A percentile compares a stretch with the other conserved stretches of the same genome.
Evolutionary conservation across 2,113 vertebrate genomes (phyloP).

Genomic region (Ctenodactylus gundi): DNA sequence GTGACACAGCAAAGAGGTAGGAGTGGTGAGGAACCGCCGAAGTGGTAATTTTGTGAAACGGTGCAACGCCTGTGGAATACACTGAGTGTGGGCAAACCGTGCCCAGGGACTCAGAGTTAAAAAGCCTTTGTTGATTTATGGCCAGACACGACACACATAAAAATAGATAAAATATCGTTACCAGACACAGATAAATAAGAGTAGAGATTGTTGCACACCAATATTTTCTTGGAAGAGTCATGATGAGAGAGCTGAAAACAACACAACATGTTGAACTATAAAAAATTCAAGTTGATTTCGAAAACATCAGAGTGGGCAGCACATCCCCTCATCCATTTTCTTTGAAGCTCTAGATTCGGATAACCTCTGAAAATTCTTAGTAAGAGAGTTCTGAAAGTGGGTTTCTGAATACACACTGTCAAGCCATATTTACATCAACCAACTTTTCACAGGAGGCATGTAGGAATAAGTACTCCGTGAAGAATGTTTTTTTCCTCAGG

Average conservation of each 20-base stretch:
- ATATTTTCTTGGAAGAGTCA: slow-evolving; percentile 38
- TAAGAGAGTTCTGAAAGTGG: neutral
- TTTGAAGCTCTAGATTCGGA: neutral
- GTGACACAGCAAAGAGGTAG: neutral
- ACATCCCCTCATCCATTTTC: neutral
- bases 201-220: neutral
- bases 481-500: neutral
- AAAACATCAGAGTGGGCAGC: neutral
- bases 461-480: neutral
- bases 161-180: slow-evolving; percentile 42
- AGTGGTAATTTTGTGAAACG: slow-evolving; percentile 15
- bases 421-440: neutral
- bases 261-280: slow-evolving; percentile 26
- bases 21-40: neutral
- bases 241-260: slow-evolving; percentile 41
- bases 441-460: neutral
- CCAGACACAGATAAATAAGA: slow-evolving; percentile 59
- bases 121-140: slow-evolving; percentile 44
- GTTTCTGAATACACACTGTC: neutral
- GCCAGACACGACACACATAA: neutral
- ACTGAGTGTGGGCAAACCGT: neutral
- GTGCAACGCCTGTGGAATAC: slow-evolving; percentile 54
- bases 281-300: slow-evolving; percentile 36
- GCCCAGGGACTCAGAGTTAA: neutral
- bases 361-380: neutral